Conservation (phyloP, 1,140 invertebrate genomes). For the Mamestra configurata region DNA sequence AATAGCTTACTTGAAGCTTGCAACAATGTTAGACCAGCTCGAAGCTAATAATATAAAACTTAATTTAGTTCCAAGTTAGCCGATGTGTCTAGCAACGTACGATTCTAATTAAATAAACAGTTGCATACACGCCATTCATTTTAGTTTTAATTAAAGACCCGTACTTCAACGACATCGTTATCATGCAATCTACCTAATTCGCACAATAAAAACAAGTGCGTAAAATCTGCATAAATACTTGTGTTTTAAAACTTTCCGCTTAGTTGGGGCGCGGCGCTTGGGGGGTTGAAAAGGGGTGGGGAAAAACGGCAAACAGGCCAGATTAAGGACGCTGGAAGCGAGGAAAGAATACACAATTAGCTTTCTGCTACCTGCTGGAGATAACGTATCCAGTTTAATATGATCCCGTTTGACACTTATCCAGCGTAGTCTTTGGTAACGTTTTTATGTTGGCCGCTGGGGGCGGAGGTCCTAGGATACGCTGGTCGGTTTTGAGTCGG, state of each 20-base stretch:
- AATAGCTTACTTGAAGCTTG: slow-evolving; percentile 30
- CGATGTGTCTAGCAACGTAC: not conserved
- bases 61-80: slow-evolving; percentile 18
- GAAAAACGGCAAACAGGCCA: slow-evolving; percentile 73
- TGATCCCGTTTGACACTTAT: slow-evolving; percentile 63
- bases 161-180: slow-evolving; percentile 54
- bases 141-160: slow-evolving; percentile 44
- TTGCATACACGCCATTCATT: slow-evolving; percentile 21
- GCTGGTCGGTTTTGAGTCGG: slow-evolving; percentile 72
- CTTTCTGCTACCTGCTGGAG: slow-evolving; percentile 82
- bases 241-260: slow-evolving; percentile 83
- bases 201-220: slow-evolving; percentile 60
- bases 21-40: slow-evolving; percentile 3
- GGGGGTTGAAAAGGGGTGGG: slow-evolving; percentile 66
- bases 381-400: slow-evolving; percentile 75
- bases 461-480: slow-evolving; percentile 54
- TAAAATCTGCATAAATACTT: slow-evolving; percentile 70
- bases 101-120: not conserved
- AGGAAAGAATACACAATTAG: slow-evolving; percentile 88
- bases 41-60: slow-evolving; percentile 11
- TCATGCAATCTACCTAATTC: slow-evolving; percentile 61
- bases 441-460: slow-evolving; percentile 56
- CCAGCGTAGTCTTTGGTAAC: slow-evolving; percentile 49
- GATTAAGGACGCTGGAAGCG: slow-evolving; percentile 85
- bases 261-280: slow-evolving; percentile 72